Conservation (phyloP, 2,888 invertebrate species). For the Ernsta delagoae region DNA sequence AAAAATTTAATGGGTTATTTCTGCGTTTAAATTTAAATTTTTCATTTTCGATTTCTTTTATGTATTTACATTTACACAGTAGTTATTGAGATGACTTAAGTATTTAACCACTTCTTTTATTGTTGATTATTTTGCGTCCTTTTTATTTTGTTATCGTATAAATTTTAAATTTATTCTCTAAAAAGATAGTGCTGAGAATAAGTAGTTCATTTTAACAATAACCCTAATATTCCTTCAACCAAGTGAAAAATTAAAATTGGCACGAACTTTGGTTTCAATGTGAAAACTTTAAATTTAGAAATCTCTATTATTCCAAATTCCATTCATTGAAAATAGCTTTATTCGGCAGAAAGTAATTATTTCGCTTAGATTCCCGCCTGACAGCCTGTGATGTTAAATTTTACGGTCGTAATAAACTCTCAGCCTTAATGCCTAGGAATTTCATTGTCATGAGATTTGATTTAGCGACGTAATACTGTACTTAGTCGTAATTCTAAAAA, state of each 20-base stretch:
- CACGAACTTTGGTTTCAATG: not conserved
- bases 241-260: not conserved
- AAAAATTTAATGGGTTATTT: no score
- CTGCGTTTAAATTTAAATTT: no score
- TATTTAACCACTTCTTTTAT: no score
- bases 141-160: no score
- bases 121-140: no score
- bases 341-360: not conserved
- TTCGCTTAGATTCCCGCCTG: not conserved
- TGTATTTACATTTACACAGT: no score
- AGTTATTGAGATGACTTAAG: no score
- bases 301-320: not conserved
- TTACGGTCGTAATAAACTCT: slow-evolving; percentile 5
- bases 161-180: no score
- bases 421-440: slow-evolving; percentile 3
- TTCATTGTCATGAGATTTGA: slow-evolving; percentile 3
- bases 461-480: not conserved
- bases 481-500: not conserved
- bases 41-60: no score
- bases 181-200: no score
- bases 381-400: not conserved
- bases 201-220: no score
- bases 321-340: not conserved
- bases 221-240: no score
- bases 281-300: not conserved